Base-by-base conservation (phyloP, 2,888 invertebrate genomes). In the Eustalomyia histrio region DNA sequence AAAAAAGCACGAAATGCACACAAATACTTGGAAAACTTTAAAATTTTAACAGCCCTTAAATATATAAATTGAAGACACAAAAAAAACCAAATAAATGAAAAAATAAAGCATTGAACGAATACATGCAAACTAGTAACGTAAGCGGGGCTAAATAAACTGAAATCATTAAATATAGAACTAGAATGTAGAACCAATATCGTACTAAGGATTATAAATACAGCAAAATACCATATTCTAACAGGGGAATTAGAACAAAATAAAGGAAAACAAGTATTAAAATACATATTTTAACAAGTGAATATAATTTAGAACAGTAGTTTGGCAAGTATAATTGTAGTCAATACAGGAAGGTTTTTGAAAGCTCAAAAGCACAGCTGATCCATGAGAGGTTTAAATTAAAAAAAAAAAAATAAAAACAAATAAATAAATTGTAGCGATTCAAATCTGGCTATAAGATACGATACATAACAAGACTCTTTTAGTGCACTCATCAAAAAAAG, bases 21-120 rank as follows among this genome's bases (percentile, higher is more conserved):
- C 35, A 64, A 39, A 18, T 43, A 53, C 53, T 60, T 29, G 33
- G 39, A 63, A 63, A 63, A 68, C 10, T 74, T 64, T 47, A 74
- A 74, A 50, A 76, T 60, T 71, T 69, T 12, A 72, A 21, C 68
- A 47, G 18, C 52, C 64, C 58, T 58, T 24, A 50, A 29, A 2
- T 18, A 18, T 10, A 39, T 9, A 43, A 64, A n/a, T 69, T 18
- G 24, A 29, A 29, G 29, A 29, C 29, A 18, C 17, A 18, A 53
- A 33, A 53, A 43, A 29, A 9, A 33, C 16, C 1, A 5, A 18
- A 50, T 50, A 67, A 7, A 3, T 24, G 21, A 14, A 61, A 29
- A 57, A 39, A 21, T 5, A 8, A 35, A 65, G 7, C 7, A 47
- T n/a, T 29, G 6, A 67, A 35, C 18, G 6, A 67, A 35, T 14